A percentile compares a stretch with the other conserved stretches of the same genome.
Conservation (phyloP, 2,888 invertebrate species). For the Priocnemis perturbator region DNA sequence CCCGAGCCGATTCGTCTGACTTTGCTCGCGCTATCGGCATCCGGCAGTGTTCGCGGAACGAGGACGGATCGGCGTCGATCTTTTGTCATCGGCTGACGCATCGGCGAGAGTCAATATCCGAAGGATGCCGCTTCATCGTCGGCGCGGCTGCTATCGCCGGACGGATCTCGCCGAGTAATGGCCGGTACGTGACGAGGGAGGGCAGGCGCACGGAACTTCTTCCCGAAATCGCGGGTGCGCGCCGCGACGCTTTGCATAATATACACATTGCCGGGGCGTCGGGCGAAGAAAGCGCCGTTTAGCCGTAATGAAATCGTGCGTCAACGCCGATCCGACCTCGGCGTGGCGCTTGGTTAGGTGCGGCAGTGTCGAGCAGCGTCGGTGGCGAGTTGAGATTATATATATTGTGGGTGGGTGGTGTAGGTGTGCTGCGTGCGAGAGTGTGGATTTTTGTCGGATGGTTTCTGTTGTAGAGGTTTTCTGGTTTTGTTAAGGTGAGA, state of each 20-base stretch:
- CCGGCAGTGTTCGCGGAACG: constrained; percentile 32
- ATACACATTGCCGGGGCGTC: constrained; percentile 52
- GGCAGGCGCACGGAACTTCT: constrained; percentile 25
- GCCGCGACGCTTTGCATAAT: constrained; percentile 62
- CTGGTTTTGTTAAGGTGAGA: too few relatives aligned
- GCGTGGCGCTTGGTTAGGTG: too few relatives aligned
- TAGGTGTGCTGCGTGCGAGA: too few relatives aligned
- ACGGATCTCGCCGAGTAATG: constrained; percentile 55
- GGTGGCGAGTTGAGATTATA: too few relatives aligned
- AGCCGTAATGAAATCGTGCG: constrained; percentile 52
- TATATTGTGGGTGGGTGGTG: too few relatives aligned
- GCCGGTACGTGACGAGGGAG: constrained; percentile 58
- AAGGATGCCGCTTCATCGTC: constrained; percentile 52
- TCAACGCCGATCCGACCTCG: constrained; percentile 16
- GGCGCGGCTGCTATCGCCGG: constrained; percentile 45
- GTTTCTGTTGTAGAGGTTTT: too few relatives aligned
- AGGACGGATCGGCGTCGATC: constrained; percentile 34
- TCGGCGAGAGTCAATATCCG: constrained; percentile 54
- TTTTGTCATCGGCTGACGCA: constrained; percentile 36
- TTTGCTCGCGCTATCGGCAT: constrained; percentile 33
- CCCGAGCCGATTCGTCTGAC: constrained; percentile 20
- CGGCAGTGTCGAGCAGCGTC: too few relatives aligned
- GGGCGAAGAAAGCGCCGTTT: constrained; percentile 44
- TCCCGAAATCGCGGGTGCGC: too few relatives aligned
- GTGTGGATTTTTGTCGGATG: too few relatives aligned